Percentiles rank a stretch among this genome's conserved stretches.
These are phyloP conservation scores for Rhagoletis zephyria DNA, from an alignment of 1,140 invertebrate species.

Conservation along the genomic window DNA sequence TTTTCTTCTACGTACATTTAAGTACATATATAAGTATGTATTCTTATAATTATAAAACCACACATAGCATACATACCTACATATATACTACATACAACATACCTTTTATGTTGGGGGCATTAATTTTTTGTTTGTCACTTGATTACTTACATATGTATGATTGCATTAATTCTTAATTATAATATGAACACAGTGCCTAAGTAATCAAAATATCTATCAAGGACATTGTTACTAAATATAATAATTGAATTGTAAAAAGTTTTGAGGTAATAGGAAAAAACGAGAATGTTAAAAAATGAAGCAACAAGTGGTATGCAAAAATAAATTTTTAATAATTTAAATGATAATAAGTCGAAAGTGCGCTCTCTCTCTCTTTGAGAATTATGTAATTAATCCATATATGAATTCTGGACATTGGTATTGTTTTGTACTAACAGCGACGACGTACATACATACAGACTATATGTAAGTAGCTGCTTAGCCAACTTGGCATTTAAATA, in stretches of 20 bases:
- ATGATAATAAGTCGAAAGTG: not conserved
- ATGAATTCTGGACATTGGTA: slow-evolving; percentile 4
- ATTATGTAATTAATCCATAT: not conserved
- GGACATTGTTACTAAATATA: slow-evolving; percentile 69
- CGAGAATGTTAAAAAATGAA: slow-evolving; percentile 9
- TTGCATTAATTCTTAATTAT: slow-evolving; percentile 69
- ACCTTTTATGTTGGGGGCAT: not conserved
- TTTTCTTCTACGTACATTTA: not conserved
- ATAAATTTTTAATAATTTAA: slow-evolving; percentile 22
- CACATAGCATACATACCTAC: not conserved
- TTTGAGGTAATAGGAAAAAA: slow-evolving; percentile 46
- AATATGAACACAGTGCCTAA: slow-evolving; percentile 74
- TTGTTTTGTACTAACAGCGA: not conserved
- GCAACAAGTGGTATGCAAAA: slow-evolving; percentile 50
- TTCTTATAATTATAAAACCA: too few species aligned
- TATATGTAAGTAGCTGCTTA: slow-evolving; percentile 15
- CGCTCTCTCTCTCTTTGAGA: slow-evolving; percentile 14
- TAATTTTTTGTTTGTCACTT: slow-evolving; percentile 50
- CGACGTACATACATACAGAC: not conserved
- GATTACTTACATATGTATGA: slow-evolving; percentile 2
- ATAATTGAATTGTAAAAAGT: slow-evolving; percentile 53
- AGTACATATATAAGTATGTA: not conserved
- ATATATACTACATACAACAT: not conserved
- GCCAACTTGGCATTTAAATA: not conserved
- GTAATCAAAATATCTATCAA: slow-evolving; percentile 72